Conservation (phyloP, 2,797 vertebrate species). For the Sebastes oblongus region DNA sequence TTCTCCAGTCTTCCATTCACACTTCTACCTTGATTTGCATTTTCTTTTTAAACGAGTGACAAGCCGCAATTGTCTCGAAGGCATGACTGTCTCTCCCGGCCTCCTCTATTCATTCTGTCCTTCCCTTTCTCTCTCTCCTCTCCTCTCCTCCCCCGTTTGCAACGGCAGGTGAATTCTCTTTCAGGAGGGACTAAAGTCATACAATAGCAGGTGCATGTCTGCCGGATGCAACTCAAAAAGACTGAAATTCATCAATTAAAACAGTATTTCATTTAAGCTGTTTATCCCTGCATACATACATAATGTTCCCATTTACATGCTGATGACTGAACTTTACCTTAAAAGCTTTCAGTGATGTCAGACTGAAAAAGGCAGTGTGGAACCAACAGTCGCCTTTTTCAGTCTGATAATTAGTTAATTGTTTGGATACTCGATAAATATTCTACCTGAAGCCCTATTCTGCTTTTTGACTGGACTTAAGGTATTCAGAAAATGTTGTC, state of each 20-base stretch:
- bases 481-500: not conserved
- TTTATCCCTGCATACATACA: not conserved
- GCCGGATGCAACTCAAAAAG: conserved; percentile 23
- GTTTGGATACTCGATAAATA: not conserved
- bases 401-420: too few species aligned
- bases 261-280: not conserved
- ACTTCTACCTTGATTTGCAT: conserved; percentile 55
- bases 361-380: not conserved
- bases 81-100: conserved; percentile 43
- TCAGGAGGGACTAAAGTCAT: conserved; percentile 33
- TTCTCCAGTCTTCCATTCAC: conserved; percentile 53
- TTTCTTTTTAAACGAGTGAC: conserved; percentile 66
- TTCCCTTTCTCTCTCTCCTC: conserved; percentile 1
- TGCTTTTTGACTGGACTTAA: not conserved
- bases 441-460: not conserved
- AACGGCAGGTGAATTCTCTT: conserved; percentile 59
- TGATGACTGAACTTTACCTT: not conserved
- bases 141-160: conserved; percentile 2
- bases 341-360: not conserved
- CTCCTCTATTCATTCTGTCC: conserved; percentile 25
- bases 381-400: too few species aligned
- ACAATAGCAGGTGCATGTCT: conserved; percentile 67
- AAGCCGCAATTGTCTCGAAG: conserved; percentile 60
- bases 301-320: not conserved
- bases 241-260: not conserved